These are phyloP conservation scores for Steatocranus sp. DNA, from an alignment of 2,797 vertebrate genomes.

Conservation along the genomic window DNA sequence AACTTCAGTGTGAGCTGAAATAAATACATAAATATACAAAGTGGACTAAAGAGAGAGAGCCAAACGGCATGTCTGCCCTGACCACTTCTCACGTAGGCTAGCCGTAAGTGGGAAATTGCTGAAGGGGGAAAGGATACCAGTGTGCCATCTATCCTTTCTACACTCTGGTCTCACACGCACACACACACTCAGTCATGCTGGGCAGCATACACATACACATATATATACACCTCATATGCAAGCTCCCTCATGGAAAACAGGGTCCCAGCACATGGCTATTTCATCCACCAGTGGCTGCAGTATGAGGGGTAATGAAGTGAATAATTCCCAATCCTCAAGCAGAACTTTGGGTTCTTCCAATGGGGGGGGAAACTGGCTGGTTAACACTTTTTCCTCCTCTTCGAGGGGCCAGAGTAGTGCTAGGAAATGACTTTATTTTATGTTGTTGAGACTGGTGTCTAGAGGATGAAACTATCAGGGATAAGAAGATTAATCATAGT, in stretches of 20 bases:
- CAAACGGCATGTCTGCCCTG: neutral
- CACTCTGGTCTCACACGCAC: slow-evolving; percentile 10
- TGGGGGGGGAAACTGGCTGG: slow-evolving; percentile 9
- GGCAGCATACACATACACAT: neutral
- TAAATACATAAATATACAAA: neutral
- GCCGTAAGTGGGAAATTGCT: slow-evolving; percentile 31
- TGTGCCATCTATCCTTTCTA: slow-evolving; percentile 31
- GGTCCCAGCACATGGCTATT: slow-evolving; percentile 62
- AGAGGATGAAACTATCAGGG: neutral
- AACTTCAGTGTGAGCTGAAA: slow-evolving; percentile 19
- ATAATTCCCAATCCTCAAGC: slow-evolving; percentile 59
- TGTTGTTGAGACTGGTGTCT: neutral
- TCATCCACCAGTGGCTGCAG: slow-evolving; percentile 64
- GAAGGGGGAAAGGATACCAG: slow-evolving; percentile 32
- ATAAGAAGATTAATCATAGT: neutral
- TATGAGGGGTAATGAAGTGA: slow-evolving; percentile 69
- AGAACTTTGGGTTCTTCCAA: slow-evolving; percentile 30
- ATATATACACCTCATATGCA: slow-evolving; percentile 6
- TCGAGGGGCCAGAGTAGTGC: neutral
- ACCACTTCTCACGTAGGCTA: slow-evolving; percentile 15
- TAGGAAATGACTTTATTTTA: slow-evolving; percentile 24
- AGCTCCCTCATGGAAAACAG: slow-evolving; percentile 49
- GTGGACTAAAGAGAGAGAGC: neutral
- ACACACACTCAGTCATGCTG: neutral
- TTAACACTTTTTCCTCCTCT: slow-evolving; percentile 38